phyloP scores from a whole-genome alignment of 1,140 invertebrate species.

The Megalonaias nervosa region DNA sequence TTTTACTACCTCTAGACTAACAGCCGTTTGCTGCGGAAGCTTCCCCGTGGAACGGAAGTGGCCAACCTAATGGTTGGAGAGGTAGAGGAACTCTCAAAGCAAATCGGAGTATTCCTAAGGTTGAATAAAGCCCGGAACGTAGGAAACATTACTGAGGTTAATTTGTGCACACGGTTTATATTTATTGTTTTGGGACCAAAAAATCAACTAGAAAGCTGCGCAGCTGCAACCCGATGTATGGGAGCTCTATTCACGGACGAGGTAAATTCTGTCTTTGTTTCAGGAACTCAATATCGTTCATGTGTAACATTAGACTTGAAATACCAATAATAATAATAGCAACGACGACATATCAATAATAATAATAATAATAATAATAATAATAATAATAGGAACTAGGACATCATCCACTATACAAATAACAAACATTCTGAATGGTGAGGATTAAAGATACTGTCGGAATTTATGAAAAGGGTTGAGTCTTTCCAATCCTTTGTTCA shows the following conservation, averaged over 20 bases:
- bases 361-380: too few species aligned
- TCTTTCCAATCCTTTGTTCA: neutral
- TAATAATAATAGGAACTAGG: too few species aligned
- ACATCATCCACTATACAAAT: too few species aligned
- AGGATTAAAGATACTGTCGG: neutral
- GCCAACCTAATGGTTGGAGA: conserved; percentile 98
- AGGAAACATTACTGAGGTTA: conserved; percentile 94
- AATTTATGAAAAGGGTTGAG: too few species aligned
- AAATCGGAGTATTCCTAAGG: conserved; percentile 90
- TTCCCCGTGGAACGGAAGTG: conserved; percentile 95
- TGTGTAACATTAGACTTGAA: too few species aligned
- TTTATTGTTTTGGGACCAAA: conserved; percentile 88
- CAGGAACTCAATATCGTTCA: too few species aligned
- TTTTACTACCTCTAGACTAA: conserved; percentile 49
- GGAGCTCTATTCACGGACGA: conserved; percentile 96
- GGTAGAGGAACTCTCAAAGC: conserved; percentile 94
- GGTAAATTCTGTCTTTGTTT: conserved; percentile 66
- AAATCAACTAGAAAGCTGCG: conserved; percentile 85
- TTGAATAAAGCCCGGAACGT: conserved; percentile 89
- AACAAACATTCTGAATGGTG: too few species aligned
- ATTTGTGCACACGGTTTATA: conserved; percentile 94
- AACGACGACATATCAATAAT: neutral
- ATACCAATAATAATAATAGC: neutral
- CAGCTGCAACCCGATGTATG: conserved; percentile 95
- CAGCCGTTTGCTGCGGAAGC: conserved; percentile 78